Percentiles rank a stretch among this genome's conserved stretches.
Conservation (phyloP, 1,140 invertebrate genomes). For the Acromyrmex heyeri region DNA sequence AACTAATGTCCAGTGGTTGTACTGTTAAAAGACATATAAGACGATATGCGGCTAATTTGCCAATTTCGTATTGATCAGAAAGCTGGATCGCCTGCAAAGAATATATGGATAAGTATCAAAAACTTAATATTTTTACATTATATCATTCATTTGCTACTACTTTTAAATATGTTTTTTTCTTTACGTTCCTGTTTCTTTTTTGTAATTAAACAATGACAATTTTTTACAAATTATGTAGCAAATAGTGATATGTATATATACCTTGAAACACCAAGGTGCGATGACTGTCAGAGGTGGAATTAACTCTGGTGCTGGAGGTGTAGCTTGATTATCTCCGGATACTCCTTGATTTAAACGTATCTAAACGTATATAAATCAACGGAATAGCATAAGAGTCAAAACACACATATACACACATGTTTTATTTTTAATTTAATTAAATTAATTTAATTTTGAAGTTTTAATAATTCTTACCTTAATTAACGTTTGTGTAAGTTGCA, state of each 20-base stretch:
- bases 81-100: slow-evolving; percentile 88
- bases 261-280: slow-evolving; percentile 95
- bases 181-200: too few species aligned
- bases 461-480: slow-evolving; percentile 89
- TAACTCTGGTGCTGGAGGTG: slow-evolving; percentile 90
- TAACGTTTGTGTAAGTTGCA: slow-evolving; percentile 95
- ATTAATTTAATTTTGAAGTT: neutral
- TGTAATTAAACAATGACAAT: too few species aligned
- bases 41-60: slow-evolving; percentile 91
- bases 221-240: too few species aligned
- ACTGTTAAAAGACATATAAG: slow-evolving; percentile 91
- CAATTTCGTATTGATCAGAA: slow-evolving; percentile 88
- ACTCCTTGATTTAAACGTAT: slow-evolving; percentile 93
- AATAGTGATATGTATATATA: slow-evolving; percentile 48
- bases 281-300: slow-evolving; percentile 94
- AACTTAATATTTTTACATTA: neutral
- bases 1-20: slow-evolving; percentile 86
- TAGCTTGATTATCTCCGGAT: slow-evolving; percentile 91
- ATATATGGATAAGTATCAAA: neutral
- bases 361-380: slow-evolving; percentile 78
- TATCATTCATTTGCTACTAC: neutral
- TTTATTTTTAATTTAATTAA: slow-evolving; percentile 10
- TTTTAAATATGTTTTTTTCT: too few species aligned
- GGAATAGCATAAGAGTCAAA: slow-evolving; percentile 26
- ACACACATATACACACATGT: neutral